A percentile compares a stretch with the other conserved stretches of the same genome.
Conservation (phyloP, 1,140 invertebrate genomes). For the Anastrepha ludens region DNA sequence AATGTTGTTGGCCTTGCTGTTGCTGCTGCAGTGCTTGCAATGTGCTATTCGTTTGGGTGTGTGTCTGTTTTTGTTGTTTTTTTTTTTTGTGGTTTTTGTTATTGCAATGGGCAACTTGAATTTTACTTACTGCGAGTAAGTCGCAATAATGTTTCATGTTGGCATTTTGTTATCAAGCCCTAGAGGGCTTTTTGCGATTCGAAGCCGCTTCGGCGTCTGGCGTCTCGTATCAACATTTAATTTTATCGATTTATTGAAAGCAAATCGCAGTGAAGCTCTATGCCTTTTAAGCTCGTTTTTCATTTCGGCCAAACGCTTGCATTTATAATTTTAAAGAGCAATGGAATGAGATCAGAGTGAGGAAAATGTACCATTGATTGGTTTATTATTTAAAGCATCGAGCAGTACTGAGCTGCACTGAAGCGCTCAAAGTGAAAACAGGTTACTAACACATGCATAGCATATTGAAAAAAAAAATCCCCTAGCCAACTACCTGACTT, state of each 20-base stretch:
- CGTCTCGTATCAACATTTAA: slow-evolving; percentile 38
- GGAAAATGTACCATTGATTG: no score
- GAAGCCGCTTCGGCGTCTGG: slow-evolving; percentile 28
- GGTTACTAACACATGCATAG: no score
- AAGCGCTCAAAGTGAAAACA: no score
- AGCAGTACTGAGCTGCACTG: no score
- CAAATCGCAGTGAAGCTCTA: slow-evolving; percentile 22
- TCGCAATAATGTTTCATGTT: slow-evolving; percentile 36
- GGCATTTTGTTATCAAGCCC: slow-evolving; percentile 48
- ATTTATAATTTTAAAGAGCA: neutral
- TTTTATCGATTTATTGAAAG: slow-evolving; percentile 49
- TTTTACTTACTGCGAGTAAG: slow-evolving; percentile 9
- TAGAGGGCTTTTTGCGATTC: slow-evolving; percentile 45
- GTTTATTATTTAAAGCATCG: no score
- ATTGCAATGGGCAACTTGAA: neutral
- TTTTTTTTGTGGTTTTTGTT: slow-evolving; percentile 1
- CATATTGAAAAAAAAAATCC: no score
- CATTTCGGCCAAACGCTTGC: neutral
- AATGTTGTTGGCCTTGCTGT: neutral
- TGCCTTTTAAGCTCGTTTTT: slow-evolving; percentile 30
- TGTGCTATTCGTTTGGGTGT: neutral
- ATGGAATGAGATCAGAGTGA: no score
- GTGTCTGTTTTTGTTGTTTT: neutral
- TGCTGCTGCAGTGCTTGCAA: neutral
- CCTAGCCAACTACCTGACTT: no score